These are phyloP conservation scores for Diarsia rubi DNA, from an alignment of 2,888 invertebrate genomes.

Conservation along the genomic window DNA sequence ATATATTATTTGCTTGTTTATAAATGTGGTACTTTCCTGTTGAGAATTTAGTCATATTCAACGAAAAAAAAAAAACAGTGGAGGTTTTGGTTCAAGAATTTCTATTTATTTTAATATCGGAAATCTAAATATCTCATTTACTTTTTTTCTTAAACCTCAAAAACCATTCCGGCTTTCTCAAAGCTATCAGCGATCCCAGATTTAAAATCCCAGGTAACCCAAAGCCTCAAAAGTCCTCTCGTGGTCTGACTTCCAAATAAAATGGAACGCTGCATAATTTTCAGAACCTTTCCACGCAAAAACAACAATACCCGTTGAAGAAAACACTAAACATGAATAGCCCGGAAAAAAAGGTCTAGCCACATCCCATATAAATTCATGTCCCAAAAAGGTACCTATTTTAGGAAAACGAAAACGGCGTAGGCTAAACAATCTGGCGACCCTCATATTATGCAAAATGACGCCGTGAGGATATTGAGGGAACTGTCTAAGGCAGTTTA, in stretches of 20 bases:
- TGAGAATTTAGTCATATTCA: no score
- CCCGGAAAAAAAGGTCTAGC: conserved; percentile 57
- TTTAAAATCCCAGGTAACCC: conserved; percentile 6
- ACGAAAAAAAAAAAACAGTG: background rate
- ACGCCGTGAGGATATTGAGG: conserved; percentile 67
- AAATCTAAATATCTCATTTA: background rate
- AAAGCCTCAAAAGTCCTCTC: conserved; percentile 36
- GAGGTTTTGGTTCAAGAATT: background rate
- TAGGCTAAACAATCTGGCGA: conserved; percentile 68
- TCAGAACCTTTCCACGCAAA: conserved; percentile 35
- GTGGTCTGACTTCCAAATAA: conserved; percentile 28
- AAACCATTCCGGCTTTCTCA: background rate
- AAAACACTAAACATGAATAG: conserved; percentile 58
- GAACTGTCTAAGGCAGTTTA: conserved; percentile 76
- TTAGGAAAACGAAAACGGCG: conserved; percentile 65
- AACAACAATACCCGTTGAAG: conserved; percentile 47
- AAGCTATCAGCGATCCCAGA: background rate
- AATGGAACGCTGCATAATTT: conserved; percentile 50
- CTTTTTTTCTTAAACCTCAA: background rate
- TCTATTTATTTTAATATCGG: background rate
- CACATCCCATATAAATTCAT: conserved; percentile 74
- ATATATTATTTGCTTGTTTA: background rate
- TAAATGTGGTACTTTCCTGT: background rate
- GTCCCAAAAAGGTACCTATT: conserved; percentile 68
- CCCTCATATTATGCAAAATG: conserved; percentile 74